phyloP scores from a whole-genome alignment of 2,797 vertebrate species.

The Artibeus lituratus region DNA sequence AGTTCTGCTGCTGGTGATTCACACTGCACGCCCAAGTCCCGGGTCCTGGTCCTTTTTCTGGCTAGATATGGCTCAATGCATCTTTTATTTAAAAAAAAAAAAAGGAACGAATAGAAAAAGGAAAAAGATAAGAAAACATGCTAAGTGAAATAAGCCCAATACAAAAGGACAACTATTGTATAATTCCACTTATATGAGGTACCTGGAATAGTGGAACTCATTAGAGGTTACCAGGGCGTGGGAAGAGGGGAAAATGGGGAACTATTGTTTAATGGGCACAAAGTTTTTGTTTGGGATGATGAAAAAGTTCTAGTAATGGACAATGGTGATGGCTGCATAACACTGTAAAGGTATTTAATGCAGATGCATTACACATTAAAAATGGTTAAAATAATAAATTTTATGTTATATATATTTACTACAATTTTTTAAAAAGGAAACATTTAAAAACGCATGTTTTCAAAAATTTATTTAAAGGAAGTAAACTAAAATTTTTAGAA shows the following conservation, averaged over 20 bases:
- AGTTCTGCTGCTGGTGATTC: not conserved
- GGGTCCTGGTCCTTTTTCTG: not conserved
- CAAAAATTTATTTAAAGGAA: not conserved
- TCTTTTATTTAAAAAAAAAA: not conserved
- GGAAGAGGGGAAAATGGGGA: not conserved
- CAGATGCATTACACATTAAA: no score
- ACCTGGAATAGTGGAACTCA: not conserved
- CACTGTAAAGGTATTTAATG: no score
- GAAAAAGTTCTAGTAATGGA: not conserved
- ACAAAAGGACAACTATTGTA: not conserved
- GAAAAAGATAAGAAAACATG: not conserved
- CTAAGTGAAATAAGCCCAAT: slow-evolving; percentile 1
- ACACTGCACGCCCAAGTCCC: not conserved
- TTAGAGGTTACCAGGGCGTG: not conserved
- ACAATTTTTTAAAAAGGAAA: not conserved
- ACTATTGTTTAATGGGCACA: not conserved
- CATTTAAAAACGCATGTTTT: not conserved
- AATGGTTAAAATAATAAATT: no score
- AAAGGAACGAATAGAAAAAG: not conserved
- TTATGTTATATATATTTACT: no score
- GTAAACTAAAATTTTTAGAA: not conserved
- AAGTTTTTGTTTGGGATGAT: not conserved
- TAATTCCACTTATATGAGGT: not conserved
- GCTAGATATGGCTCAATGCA: not conserved
- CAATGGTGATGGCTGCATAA: no score